These are phyloP conservation scores for Oncorhynchus clarkii DNA, from an alignment of 2,113 vertebrate species.

Conservation along the genomic window DNA sequence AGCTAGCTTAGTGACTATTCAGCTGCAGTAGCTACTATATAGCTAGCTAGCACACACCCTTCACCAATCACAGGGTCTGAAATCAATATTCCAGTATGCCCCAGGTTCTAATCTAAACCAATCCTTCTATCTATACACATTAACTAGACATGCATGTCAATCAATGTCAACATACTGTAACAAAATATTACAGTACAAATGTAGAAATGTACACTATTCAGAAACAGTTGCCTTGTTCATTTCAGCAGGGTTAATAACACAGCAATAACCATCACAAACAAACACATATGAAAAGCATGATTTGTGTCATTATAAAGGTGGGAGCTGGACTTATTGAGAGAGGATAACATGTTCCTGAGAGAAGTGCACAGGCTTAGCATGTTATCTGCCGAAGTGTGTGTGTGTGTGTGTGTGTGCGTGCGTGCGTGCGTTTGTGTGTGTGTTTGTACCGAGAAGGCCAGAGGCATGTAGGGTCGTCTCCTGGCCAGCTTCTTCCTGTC, in stretches of 20 bases:
- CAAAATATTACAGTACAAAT: too few species aligned
- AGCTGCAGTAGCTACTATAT: too few species aligned
- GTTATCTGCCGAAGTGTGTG: background rate
- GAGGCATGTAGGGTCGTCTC: conserved; percentile 90
- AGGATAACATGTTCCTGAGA: background rate
- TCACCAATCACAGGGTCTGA: conserved; percentile 29
- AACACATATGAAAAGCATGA: background rate
- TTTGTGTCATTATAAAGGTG: background rate
- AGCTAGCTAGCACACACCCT: too few species aligned
- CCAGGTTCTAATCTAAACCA: background rate
- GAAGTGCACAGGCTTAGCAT: background rate
- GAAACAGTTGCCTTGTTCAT: conserved; percentile 6
- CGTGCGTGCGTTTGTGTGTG: background rate
- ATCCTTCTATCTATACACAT: background rate
- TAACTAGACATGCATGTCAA: too few species aligned
- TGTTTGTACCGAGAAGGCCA: conserved; percentile 89
- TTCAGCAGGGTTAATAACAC: conserved; percentile 9
- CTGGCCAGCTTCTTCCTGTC: conserved; percentile 95
- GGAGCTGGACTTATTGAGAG: background rate
- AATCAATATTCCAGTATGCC: conserved; percentile 14
- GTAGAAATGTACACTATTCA: background rate
- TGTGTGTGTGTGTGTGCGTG: background rate
- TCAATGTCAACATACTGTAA: too few species aligned
- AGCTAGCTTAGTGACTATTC: too few species aligned
- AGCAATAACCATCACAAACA: background rate